A percentile compares a stretch with the other conserved stretches of the same genome.
These are phyloP conservation scores for Grus americana DNA, from an alignment of 2,113 vertebrate species.

Conservation along the genomic window DNA sequence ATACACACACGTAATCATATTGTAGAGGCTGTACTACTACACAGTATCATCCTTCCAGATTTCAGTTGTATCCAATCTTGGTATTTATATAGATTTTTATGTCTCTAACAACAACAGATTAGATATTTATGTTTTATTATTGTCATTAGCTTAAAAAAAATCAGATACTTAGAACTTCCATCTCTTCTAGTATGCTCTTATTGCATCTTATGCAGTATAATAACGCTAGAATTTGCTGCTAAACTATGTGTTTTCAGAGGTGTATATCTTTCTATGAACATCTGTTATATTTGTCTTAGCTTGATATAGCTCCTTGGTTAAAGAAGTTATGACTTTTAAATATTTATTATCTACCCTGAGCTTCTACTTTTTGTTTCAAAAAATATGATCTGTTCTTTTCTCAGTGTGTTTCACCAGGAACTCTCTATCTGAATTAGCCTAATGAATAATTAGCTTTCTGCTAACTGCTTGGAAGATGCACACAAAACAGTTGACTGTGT, in stretches of 20 bases:
- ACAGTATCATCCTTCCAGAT: not conserved
- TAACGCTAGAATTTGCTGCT: not conserved
- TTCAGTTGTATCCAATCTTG: not conserved
- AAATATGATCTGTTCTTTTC: not conserved
- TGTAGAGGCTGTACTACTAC: not conserved
- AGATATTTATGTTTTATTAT: not conserved
- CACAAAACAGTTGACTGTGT: not conserved
- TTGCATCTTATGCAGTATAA: not conserved
- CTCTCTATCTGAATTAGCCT: not conserved
- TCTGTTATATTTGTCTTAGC: not conserved
- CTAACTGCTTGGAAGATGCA: slow-evolving; percentile 2
- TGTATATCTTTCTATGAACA: not conserved
- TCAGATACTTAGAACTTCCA: not conserved
- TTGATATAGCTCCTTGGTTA: not conserved
- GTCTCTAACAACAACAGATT: not conserved
- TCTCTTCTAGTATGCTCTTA: not conserved
- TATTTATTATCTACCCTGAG: not conserved
- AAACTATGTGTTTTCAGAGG: not conserved
- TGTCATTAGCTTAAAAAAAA: not conserved
- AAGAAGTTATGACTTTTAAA: not conserved
- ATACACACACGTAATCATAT: not conserved
- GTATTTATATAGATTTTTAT: not conserved
- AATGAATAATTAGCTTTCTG: slow-evolving; percentile 3
- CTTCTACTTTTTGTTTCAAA: not conserved
- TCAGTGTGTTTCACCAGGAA: not conserved